Evolutionary conservation across 2,113 vertebrate species (phyloP).

Genomic region (Platysteira castanea): DNA sequence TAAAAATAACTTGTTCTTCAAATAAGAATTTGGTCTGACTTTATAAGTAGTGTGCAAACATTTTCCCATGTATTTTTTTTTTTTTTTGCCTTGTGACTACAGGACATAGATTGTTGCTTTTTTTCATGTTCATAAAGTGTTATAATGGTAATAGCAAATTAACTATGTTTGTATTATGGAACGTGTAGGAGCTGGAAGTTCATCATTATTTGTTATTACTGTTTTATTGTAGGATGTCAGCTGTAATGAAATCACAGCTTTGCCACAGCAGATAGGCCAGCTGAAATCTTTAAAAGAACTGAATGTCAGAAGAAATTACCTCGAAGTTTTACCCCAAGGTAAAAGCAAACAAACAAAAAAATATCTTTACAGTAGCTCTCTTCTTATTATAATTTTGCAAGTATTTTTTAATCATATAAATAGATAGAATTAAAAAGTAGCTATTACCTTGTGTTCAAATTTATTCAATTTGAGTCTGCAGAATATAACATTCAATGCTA

Average conservation of each 20-base stretch:
- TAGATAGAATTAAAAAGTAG: not conserved
- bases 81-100: not conserved
- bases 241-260: slow-evolving; percentile 91
- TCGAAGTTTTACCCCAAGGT: slow-evolving; percentile 93
- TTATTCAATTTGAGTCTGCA: not conserved
- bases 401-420: not conserved
- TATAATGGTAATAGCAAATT: not conserved
- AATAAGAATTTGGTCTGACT: not conserved
- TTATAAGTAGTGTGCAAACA: not conserved
- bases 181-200: not conserved
- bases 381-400: not conserved
- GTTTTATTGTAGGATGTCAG: slow-evolving; percentile 85
- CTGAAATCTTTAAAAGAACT: slow-evolving; percentile 87
- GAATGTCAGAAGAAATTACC: slow-evolving; percentile 90
- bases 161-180: not conserved
- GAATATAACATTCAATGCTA: not conserved
- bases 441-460: not conserved
- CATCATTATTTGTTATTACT: not conserved
- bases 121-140: not conserved
- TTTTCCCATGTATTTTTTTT: not conserved
- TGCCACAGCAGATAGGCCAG: slow-evolving; percentile 89
- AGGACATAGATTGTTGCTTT: not conserved
- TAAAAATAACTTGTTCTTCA: not conserved
- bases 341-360: not conserved
- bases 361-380: not conserved